phyloP scores from a whole-genome alignment of 2,113 vertebrate genomes.

The Lepus timidus region DNA sequence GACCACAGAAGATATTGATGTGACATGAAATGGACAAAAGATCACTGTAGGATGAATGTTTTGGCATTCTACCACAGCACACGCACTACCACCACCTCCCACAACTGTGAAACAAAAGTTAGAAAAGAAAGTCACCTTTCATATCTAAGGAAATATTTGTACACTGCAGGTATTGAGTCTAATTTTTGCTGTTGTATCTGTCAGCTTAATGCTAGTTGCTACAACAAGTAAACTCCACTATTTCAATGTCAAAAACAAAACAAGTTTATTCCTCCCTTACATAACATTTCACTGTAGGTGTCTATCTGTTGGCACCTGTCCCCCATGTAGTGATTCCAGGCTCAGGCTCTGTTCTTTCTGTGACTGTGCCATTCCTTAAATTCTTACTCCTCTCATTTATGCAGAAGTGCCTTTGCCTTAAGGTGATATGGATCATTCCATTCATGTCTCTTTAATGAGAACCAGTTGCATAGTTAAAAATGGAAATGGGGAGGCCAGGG shows the following conservation, averaged over 20 bases:
- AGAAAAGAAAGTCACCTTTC: background rate
- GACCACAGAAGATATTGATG: background rate
- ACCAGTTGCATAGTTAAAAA: background rate
- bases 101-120: background rate
- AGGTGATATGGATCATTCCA: background rate
- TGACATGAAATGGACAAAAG: background rate
- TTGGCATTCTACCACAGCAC: background rate
- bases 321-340: background rate
- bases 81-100: background rate
- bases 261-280: background rate
- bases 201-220: background rate
- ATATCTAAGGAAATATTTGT: background rate
- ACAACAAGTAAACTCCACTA: background rate
- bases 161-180: background rate
- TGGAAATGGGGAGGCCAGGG: background rate
- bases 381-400: background rate
- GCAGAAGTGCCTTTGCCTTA: background rate
- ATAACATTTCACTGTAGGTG: background rate
- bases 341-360: background rate
- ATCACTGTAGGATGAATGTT: background rate
- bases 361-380: background rate
- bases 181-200: background rate
- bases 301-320: background rate
- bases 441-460: background rate
- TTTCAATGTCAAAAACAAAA: background rate